Evolutionary conservation across 2,797 vertebrate species (phyloP).

Genomic region (Trachops cirrhosus): DNA sequence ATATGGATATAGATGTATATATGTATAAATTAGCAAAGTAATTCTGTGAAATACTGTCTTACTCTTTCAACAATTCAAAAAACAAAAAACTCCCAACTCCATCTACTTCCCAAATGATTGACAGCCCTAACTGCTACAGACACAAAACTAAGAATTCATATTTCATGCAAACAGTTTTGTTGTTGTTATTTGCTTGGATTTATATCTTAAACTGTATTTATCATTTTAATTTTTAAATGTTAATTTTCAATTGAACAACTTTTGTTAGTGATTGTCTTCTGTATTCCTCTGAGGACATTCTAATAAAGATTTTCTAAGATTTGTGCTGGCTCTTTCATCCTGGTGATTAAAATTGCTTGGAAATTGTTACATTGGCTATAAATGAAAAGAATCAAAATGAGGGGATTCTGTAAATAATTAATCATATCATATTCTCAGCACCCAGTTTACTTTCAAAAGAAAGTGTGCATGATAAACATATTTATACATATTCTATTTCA

Average conservation of each 20-base stretch:
- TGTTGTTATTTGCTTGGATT: conserved; percentile 22
- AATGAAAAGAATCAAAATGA: conserved; percentile 36
- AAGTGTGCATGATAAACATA: not conserved
- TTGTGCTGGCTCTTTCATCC: conserved; percentile 20
- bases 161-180: conserved; percentile 45
- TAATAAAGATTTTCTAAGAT: conserved; percentile 23
- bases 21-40: not conserved
- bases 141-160: not conserved
- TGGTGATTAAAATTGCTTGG: conserved; percentile 51
- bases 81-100: not conserved
- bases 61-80: conserved; percentile 39
- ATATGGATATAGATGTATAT: not conserved
- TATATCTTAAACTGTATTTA: conserved; percentile 13
- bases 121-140: not conserved
- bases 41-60: conserved; percentile 45
- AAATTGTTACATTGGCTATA: conserved; percentile 27
- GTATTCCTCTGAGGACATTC: not conserved
- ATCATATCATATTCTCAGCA: conserved; percentile 35
- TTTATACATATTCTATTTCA: conserved; percentile 50
- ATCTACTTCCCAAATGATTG: conserved; percentile 51
- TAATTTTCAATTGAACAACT: conserved; percentile 37
- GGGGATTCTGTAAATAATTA: conserved; percentile 26
- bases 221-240: conserved; percentile 49
- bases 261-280: conserved; percentile 49
- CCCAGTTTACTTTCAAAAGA: conserved; percentile 48